A percentile compares a stretch with the other conserved stretches of the same genome.
phyloP scores from a whole-genome alignment of 2,113 vertebrate genomes.

The Mionectes macconnelli region DNA sequence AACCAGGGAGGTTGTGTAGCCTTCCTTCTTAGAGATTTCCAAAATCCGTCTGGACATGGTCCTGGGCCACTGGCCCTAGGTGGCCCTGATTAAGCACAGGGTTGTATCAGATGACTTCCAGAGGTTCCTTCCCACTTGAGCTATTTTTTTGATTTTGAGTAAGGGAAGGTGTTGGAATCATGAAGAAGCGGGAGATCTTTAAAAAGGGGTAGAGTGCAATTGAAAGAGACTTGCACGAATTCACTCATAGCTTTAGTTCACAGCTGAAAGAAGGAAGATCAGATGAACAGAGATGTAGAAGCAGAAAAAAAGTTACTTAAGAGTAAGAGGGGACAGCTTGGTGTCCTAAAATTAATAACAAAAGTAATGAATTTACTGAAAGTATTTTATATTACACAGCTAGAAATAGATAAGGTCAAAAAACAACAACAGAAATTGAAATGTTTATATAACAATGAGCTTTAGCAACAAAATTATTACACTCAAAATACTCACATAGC shows the following conservation, averaged over 20 bases:
- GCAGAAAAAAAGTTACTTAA: background rate
- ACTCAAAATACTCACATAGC: background rate
- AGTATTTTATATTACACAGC: background rate
- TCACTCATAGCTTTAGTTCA: background rate
- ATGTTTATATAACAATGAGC: background rate
- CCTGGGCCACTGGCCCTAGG: background rate
- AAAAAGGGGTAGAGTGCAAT: background rate
- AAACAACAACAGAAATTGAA: background rate
- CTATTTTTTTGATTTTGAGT: background rate
- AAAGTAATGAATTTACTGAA: background rate
- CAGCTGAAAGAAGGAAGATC: background rate
- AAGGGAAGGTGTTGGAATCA: background rate
- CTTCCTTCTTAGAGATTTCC: background rate
- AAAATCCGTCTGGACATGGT: background rate
- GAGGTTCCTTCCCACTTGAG: background rate
- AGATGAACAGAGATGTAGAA: background rate
- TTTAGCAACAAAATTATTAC: background rate
- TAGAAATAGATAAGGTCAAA: background rate
- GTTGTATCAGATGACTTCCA: background rate
- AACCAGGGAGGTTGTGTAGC: background rate
- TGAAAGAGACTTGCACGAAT: background rate
- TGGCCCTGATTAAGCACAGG: background rate
- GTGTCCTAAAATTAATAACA: background rate
- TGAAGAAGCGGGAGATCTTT: background rate
- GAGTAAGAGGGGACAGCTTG: background rate